Evolutionary conservation across 1,140 invertebrate species (phyloP), one percentile per base, ranked within the genome.

Genomic region (Bacillus rossius): DNA sequence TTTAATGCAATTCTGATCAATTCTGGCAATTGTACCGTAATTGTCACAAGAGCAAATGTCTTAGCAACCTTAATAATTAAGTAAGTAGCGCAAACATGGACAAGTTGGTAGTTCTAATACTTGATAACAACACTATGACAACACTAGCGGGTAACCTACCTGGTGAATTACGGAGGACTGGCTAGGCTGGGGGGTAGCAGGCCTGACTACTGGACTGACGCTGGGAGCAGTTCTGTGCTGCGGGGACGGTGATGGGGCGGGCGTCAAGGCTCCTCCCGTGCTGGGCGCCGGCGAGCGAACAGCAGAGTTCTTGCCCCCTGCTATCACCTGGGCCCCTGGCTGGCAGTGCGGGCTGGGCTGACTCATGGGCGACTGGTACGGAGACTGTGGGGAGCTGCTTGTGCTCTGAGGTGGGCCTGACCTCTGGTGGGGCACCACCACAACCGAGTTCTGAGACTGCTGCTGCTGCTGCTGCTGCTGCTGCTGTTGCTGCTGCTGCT

Each of bases 151-250:
- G n/a, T n/a, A 26, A 25, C 49, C 38, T 42, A 65, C 64, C 64
- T 65, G 65, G 51, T 65, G 61, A 14, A 65, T 60, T 41, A 65
- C 57, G 34, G 57, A 42, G 16, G 40, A n/a, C 22, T 25, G 61
- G 29, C 62, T 60, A 8, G 65, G 61, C 49, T 66, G 64, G 10
- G 63, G 55, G 8, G 65, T 61, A 49, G 65, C 52, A 53, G 59
- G 41, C 17, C 50, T 25, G 19, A 52, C 54, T 8, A 53, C 45
- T 41, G 57, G 45, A n/a, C 38, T 42, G 25, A 43, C 23, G 37
- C 19, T 23, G 16, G 22, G 34, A 34, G 42, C 47, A 34, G 59
- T 43, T 10, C 62, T 59, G 38, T 67, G 66, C 42, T 65, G 65
- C 8, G 65, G 64, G 25, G 65, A 61, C 25, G 37, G 65, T 10